Evolutionary conservation across 2,797 vertebrate species (phyloP), one percentile per base, ranked within the genome.

Genomic region (Synanceia verrucosa): DNA sequence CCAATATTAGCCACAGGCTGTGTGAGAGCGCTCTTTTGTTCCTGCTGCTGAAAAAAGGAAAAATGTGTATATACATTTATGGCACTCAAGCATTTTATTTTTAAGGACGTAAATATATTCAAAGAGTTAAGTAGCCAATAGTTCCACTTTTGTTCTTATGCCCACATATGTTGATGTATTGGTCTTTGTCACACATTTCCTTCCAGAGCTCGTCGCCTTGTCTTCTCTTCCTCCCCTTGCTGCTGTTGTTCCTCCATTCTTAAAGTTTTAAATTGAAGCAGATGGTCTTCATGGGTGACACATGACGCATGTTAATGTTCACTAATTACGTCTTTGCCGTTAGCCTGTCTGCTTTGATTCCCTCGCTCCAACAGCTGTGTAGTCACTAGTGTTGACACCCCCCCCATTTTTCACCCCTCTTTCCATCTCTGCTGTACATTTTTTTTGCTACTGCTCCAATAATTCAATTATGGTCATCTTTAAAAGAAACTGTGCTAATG

Each of bases 281-380:
- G 86, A 89, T 85, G 84, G 74, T 71, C 56, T 70, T 83, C 65
- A 47, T 55, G 68, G 55, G 43, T 65, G 81, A 84, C 78, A 72
- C 83, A 59, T 72, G 83, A 88, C 68, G 62, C 78, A 73, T 65
- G 83, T 79, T 89, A 58, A 44, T 70, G 81, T 76, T 81, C 12
- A 26, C 73, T 89, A 86, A 91, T 88, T 72, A 70, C 46, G 63
- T 81, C 66, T 85, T 84, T 58, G 82, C 72, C 36, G 44, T 73
- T 51, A 56, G 74, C 61, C 77, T 73, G 70, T 75, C 78, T 73
- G 51, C 69, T 85, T 79, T 81, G 56, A 85, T 79, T 83, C 72
- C 65, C 43, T 41, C 16, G 29, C 76, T 66, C 33, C 43, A 80
- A 78, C 82, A 71, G 65, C 81, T 87, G 78, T 83, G 65, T 55